Base-by-base conservation (phyloP, 92 coral and sea anemone species). In the Epizoanthus scotinus region DNA sequence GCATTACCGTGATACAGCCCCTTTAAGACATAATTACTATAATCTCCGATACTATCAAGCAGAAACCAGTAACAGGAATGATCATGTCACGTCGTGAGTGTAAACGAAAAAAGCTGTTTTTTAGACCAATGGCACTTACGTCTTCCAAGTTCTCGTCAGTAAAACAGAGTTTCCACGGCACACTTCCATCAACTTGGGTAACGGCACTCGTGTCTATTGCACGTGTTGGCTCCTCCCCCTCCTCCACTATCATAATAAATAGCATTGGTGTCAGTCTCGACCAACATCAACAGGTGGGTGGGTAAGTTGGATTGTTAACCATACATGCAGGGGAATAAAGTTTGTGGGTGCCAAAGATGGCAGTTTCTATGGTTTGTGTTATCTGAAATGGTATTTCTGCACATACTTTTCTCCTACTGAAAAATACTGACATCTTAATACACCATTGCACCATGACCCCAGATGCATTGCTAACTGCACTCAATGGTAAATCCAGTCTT, bases 81-180 rank as follows among this genome's bases (percentile, higher is more conserved):
- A 47, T 47, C 52, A 47, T 1, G 17, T n/a, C n/a, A n/a, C n/a
- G n/a, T n/a, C n/a, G n/a, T 3, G 17, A 47, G 52, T 47, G 52
- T 47, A 47, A 47, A 47, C 12, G 52, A 0, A 47, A n/a, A 3
- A 5, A 57, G 62, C 62, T 57, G 20, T n/a, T 57, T 57, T n/a
- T 27, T 21, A 22, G 40, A 34, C 40, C 40, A 34, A 34, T 34
- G 40, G 15, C 40, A 57, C 67, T 9, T 57, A 58, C 80, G 49
- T 29, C 52, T 36, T 56, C 80, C 1, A 8, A n/a, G 18, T 52
- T 13, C 67, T 56, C 12, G n/a, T 57, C 67, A 29, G 80, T 31
- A 55, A 31, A 74, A 3, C 31, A n/a, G 13, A 74, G 67, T 20
- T 14, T 74, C 80, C 80, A 74, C 17, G 80, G 80, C n/a, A 74